These are phyloP conservation scores for Brachynemurus nebulosus DNA, from an alignment of 2,888 invertebrate species.

Conservation along the genomic window DNA sequence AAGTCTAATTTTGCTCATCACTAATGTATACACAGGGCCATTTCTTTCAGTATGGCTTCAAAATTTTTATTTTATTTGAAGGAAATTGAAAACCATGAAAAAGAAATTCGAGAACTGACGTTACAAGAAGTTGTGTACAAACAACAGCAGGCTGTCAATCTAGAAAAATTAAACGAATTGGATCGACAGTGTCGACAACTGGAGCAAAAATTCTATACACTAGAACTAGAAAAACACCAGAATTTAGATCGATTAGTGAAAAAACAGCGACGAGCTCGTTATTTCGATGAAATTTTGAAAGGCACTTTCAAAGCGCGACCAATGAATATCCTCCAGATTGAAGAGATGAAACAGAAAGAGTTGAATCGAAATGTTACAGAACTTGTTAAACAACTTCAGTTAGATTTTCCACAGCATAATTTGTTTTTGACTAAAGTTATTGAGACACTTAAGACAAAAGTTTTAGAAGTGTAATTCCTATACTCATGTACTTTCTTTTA, in stretches of 20 bases:
- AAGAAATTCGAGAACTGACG: conserved; percentile 20
- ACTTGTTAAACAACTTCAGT: conserved; percentile 40
- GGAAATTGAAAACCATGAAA: conserved; percentile 21
- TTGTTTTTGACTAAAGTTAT: conserved; percentile 32
- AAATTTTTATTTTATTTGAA: too few relatives aligned
- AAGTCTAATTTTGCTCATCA: too few relatives aligned
- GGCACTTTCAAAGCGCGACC: conserved; percentile 18
- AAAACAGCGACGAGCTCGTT: conserved; percentile 52
- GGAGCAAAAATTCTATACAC: too few relatives aligned
- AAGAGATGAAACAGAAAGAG: conserved; percentile 34
- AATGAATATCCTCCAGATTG: conserved; percentile 17
- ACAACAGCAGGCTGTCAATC: too few relatives aligned
- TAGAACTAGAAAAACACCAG: too few relatives aligned
- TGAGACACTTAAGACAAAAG: too few relatives aligned
- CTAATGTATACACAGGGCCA: too few relatives aligned
- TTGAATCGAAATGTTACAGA: conserved; percentile 42
- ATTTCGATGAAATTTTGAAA: conserved; percentile 39
- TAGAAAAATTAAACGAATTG: too few relatives aligned
- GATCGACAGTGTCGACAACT: too few relatives aligned
- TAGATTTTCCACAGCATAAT: conserved; percentile 46
- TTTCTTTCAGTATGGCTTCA: too few relatives aligned
- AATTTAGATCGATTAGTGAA: conserved; percentile 47
- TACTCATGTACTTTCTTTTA: neutral
- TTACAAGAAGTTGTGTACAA: conserved; percentile 24
- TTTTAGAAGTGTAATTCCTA: too few relatives aligned